Conservation (phyloP, 1,140 invertebrate species). For the Cotesia chilonis region DNA sequence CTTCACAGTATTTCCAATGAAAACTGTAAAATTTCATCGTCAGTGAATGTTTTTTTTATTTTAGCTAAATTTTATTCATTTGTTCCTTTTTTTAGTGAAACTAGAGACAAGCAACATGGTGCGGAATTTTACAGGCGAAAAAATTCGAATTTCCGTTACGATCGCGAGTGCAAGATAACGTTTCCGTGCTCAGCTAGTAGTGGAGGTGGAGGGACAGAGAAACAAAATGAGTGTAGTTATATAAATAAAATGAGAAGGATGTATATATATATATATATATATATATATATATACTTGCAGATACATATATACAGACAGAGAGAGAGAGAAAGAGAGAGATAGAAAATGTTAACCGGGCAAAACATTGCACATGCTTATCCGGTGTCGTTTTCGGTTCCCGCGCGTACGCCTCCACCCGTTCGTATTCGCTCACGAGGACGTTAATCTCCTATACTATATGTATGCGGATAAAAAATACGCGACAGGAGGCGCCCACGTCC, state of each 20-base stretch:
- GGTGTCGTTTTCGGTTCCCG: slow-evolving; percentile 27
- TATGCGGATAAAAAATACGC: slow-evolving; percentile 16
- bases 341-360: slow-evolving; percentile 1
- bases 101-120: slow-evolving; percentile 13
- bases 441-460: slow-evolving; percentile 23
- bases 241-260: too few species aligned
- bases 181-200: slow-evolving; percentile 8
- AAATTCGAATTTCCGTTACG: slow-evolving; percentile 32
- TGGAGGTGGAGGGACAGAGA: slow-evolving; percentile 2
- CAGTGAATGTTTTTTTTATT: background rate
- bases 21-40: slow-evolving; percentile 4
- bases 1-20: background rate
- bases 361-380: slow-evolving; percentile 27
- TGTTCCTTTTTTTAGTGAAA: background rate
- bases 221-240: background rate
- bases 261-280: background rate
- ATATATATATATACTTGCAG: background rate
- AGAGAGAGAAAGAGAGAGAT: background rate
- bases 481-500: slow-evolving; percentile 23
- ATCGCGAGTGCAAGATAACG: slow-evolving; percentile 26
- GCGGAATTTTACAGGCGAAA: slow-evolving; percentile 24
- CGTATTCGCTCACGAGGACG: slow-evolving; percentile 16
- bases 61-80: background rate
- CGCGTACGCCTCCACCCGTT: slow-evolving; percentile 17
- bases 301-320: background rate